Evolutionary conservation across 2,113 vertebrate genomes (phyloP).

Genomic region (Ceyx melanurus): DNA sequence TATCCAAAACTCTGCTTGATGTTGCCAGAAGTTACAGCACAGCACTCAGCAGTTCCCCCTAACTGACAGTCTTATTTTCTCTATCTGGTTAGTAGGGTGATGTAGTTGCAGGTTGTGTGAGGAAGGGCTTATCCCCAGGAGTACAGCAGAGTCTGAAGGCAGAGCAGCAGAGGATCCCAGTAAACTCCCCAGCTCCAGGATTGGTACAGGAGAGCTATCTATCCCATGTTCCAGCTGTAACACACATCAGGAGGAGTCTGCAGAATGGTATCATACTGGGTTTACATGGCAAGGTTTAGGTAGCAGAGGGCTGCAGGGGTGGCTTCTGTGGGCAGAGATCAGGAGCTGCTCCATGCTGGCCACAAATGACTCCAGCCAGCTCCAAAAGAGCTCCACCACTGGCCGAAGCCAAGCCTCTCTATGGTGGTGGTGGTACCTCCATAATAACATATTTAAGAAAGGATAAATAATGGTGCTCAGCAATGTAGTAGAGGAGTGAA

Average conservation of each 20-base stretch:
- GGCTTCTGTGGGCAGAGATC: neutral
- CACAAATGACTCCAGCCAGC: neutral
- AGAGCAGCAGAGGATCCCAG: too few species aligned
- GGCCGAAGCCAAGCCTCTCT: neutral
- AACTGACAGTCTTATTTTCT: neutral
- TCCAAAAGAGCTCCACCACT: neutral
- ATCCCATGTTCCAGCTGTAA: neutral
- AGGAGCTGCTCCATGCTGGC: neutral
- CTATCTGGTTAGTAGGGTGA: neutral
- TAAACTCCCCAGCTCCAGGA: neutral
- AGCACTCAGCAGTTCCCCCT: accelerated
- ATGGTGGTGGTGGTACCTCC: neutral
- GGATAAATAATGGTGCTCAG: neutral
- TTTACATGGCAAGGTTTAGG: neutral
- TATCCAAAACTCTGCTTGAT: neutral
- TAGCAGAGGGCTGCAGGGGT: neutral
- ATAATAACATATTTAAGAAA: neutral
- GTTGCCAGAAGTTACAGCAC: neutral
- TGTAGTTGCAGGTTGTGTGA: neutral
- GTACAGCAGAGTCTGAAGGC: too few species aligned
- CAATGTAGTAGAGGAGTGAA: neutral
- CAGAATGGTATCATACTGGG: neutral
- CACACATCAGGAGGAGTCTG: neutral
- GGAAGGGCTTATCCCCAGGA: too few species aligned
- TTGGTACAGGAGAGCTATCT: neutral